Conservation (phyloP, 2,113 vertebrate genomes). For the Elephantulus edwardii region DNA sequence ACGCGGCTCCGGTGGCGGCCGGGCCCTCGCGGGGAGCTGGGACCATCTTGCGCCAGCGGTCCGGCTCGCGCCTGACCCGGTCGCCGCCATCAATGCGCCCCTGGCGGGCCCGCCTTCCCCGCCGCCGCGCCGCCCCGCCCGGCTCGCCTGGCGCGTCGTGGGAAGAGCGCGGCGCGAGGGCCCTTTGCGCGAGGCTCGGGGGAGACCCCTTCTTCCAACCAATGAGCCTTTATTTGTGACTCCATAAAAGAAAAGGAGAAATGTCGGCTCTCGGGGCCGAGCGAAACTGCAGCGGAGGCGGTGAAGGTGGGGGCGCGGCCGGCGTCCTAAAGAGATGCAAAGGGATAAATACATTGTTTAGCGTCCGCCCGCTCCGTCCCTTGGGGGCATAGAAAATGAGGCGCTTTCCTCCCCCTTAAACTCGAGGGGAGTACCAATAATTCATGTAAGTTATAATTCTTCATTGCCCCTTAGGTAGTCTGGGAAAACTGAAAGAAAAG, state of each 20-base stretch:
- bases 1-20: conserved; percentile 74
- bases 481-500: conserved; percentile 86
- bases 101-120: not conserved
- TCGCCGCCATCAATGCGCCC: conserved; percentile 65
- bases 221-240: conserved; percentile 79
- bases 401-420: conserved; percentile 74
- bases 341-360: conserved; percentile 81
- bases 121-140: not conserved
- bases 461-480: conserved; percentile 85
- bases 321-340: conserved; percentile 79
- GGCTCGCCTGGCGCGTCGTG: not conserved
- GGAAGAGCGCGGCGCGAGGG: conserved; percentile 60
- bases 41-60: conserved; percentile 65
- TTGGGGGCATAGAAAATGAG: conserved; percentile 82
- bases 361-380: conserved; percentile 70
- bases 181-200: conserved; percentile 57
- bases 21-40: not conserved
- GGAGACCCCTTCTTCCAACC: conserved; percentile 79
- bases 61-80: conserved; percentile 77
- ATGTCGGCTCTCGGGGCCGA: conserved; percentile 35
- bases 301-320: conserved; percentile 24
- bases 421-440: conserved; percentile 84
- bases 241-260: conserved; percentile 84
- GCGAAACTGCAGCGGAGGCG: not conserved
- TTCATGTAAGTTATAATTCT: conserved; percentile 88